Percentiles rank a stretch among this genome's conserved stretches.
Conservation (phyloP, 2,797 vertebrate species). For the Rachycentron canadum region DNA sequence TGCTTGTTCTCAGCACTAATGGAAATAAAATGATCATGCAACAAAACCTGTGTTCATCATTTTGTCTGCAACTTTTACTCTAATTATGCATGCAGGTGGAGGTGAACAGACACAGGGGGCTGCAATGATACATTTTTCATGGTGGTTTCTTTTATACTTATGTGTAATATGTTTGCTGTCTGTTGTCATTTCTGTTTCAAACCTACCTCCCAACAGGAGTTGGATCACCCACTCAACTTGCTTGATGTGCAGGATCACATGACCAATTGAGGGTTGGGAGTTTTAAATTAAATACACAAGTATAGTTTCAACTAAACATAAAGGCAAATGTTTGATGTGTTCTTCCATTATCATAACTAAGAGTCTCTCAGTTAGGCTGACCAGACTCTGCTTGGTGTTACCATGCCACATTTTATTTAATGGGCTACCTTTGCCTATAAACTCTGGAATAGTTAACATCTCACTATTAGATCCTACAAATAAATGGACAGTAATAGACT, state of each 20-base stretch:
- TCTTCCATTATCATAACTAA: not conserved
- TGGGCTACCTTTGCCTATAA: too few species aligned
- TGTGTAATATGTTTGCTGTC: not conserved
- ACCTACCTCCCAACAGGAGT: not conserved
- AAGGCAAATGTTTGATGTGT: not conserved
- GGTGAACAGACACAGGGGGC: not conserved
- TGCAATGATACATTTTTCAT: not conserved
- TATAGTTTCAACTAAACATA: not conserved
- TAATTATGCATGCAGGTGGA: too few species aligned
- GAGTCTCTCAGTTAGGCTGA: not conserved
- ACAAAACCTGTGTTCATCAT: constrained; percentile 38
- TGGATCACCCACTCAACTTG: not conserved
- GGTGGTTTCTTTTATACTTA: not conserved
- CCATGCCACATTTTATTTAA: too few species aligned
- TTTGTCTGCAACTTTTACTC: constrained; percentile 12
- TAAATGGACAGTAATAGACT: not conserved
- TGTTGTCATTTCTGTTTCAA: not conserved
- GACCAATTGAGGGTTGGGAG: too few species aligned
- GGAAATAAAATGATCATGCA: constrained; percentile 76
- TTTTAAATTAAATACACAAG: not conserved
- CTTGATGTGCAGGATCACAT: not conserved
- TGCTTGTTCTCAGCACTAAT: constrained; percentile 65
- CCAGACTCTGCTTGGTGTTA: too few species aligned
- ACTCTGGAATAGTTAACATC: too few species aligned
- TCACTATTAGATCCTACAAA: not conserved